phyloP scores from a whole-genome alignment of 2,888 invertebrate genomes.

The Dione juno region DNA sequence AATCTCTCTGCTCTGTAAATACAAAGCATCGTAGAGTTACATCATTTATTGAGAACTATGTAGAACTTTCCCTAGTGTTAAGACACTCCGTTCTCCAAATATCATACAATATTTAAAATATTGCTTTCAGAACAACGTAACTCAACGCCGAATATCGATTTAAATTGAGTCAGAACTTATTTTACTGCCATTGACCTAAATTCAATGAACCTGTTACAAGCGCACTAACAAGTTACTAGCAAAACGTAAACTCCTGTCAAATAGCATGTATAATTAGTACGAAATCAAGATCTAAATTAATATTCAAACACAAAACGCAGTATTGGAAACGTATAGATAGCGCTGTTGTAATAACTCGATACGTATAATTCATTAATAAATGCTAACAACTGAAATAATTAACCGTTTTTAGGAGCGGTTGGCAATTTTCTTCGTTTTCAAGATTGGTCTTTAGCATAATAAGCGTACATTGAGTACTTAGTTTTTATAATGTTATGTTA shows the following conservation, averaged over 20 bases:
- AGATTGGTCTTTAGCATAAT: not conserved
- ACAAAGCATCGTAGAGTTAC: too few relatives aligned
- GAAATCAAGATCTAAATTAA: constrained; percentile 47
- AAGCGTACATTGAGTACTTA: not conserved
- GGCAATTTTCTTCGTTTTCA: constrained; percentile 29
- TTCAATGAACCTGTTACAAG: constrained; percentile 7
- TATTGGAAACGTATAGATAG: constrained; percentile 39
- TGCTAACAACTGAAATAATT: constrained; percentile 35
- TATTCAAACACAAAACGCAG: constrained; percentile 38
- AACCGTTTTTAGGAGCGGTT: constrained; percentile 39
- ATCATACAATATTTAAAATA: too few relatives aligned
- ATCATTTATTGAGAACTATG: too few relatives aligned
- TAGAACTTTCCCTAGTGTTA: too few relatives aligned
- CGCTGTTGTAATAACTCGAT: constrained; percentile 37
- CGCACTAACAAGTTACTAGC: not conserved
- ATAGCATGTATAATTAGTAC: constrained; percentile 16
- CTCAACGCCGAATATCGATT: too few relatives aligned
- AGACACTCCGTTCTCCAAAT: too few relatives aligned
- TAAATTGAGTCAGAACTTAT: not conserved
- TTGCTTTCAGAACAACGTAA: too few relatives aligned
- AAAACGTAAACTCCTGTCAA: not conserved
- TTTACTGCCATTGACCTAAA: constrained; percentile 8
- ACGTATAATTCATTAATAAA: constrained; percentile 41
- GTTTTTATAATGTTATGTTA: not conserved
- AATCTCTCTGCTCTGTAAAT: too few relatives aligned